Percentiles rank a stretch among this genome's conserved stretches.
Conservation (phyloP, 2,888 invertebrate species). For the Drosophila tripunctata region DNA sequence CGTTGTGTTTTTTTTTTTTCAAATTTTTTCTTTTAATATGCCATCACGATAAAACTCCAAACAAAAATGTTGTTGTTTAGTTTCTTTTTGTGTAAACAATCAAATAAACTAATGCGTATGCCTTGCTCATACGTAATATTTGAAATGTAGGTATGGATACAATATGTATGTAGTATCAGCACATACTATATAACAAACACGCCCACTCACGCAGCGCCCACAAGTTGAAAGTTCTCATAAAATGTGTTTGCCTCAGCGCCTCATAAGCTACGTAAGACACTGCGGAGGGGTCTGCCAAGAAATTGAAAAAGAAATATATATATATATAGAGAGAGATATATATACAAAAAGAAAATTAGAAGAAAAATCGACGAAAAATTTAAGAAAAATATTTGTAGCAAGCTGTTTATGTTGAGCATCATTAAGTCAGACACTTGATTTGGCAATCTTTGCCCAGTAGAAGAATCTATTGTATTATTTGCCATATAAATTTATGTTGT, state of each 20-base stretch:
- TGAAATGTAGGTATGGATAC: slow-evolving; percentile 55
- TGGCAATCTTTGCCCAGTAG: slow-evolving; percentile 63
- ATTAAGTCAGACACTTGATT: slow-evolving; percentile 79
- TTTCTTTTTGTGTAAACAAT: slow-evolving; percentile 59
- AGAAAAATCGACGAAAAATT: slow-evolving; percentile 29
- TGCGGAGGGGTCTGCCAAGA: slow-evolving; percentile 39
- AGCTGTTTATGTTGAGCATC: slow-evolving; percentile 77
- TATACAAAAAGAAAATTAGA: slow-evolving; percentile 11
- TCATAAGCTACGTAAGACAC: slow-evolving; percentile 44
- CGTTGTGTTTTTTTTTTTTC: too few relatives aligned
- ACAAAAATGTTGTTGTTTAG: slow-evolving; percentile 21
- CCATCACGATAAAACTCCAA: not conserved
- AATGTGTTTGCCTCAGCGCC: slow-evolving; percentile 37
- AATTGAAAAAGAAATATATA: slow-evolving; percentile 10
- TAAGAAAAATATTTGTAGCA: slow-evolving; percentile 41
- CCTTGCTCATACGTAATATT: slow-evolving; percentile 57
- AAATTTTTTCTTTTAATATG: slow-evolving; percentile 6
- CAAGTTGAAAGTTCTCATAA: slow-evolving; percentile 80
- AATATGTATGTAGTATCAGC: slow-evolving; percentile 45
- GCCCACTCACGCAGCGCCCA: slow-evolving; percentile 49
- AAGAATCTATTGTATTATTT: slow-evolving; percentile 72
- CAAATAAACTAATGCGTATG: slow-evolving; percentile 66
- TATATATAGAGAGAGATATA: slow-evolving; percentile 18
- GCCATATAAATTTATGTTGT: slow-evolving; percentile 64
- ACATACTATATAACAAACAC: slow-evolving; percentile 18